Evolutionary conservation across 2,113 vertebrate species (phyloP).

Genomic region (Ivindomyrus marchei): DNA sequence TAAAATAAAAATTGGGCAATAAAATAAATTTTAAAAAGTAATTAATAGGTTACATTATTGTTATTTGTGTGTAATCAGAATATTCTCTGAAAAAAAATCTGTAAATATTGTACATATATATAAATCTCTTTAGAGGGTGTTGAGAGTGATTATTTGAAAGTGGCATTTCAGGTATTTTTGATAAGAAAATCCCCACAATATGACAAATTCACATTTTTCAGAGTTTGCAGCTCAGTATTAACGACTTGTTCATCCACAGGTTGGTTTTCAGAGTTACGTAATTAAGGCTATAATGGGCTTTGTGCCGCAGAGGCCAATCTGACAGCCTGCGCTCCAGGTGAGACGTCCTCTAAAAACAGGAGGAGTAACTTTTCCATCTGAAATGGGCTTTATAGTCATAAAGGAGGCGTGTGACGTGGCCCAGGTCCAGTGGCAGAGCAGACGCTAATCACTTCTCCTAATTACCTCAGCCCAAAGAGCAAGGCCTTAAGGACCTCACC

Average conservation of each 20-base stretch:
- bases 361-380: not conserved
- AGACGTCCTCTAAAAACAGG: not conserved
- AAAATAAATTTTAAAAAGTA: not conserved
- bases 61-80: not conserved
- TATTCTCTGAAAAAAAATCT: not conserved
- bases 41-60: not conserved
- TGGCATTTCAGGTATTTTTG: not conserved
- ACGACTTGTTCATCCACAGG: not conserved
- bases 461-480: not conserved
- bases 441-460: not conserved
- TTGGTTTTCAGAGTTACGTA: not conserved
- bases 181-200: not conserved
- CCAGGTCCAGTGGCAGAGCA: not conserved
- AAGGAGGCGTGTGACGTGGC: not conserved
- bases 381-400: not conserved
- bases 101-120: not conserved
- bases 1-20: not conserved
- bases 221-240: not conserved
- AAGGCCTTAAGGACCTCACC: not conserved
- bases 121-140: not conserved
- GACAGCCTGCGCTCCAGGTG: not conserved
- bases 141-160: not conserved
- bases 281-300: not conserved
- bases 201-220: not conserved
- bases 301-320: not conserved